Evolutionary conservation across 1,140 invertebrate species (phyloP).

Genomic region (Drosophila mauritiana): DNA sequence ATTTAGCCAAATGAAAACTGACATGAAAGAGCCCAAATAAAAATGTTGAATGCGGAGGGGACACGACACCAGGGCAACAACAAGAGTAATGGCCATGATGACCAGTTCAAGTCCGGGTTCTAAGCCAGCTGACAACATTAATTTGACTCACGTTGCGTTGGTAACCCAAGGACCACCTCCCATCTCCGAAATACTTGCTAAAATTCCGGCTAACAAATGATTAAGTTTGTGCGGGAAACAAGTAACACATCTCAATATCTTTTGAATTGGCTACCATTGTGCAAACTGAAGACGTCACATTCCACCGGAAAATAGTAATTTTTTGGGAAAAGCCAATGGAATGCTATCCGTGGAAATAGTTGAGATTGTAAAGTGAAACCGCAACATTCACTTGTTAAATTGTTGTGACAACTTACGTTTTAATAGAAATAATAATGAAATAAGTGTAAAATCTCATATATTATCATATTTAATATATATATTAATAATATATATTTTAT

Average conservation of each 20-base stretch:
- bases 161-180: constrained; percentile 10
- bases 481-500: too few relatives aligned
- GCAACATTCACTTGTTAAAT: neutral
- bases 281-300: constrained; percentile 34
- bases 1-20: constrained; percentile 58
- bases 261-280: constrained; percentile 24
- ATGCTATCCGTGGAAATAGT: constrained; percentile 16
- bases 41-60: neutral
- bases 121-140: constrained; percentile 58
- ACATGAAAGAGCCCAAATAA: constrained; percentile 42
- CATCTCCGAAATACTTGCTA: constrained; percentile 9
- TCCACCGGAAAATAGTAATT: constrained; percentile 3
- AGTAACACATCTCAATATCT: constrained; percentile 4
- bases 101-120: constrained; percentile 48
- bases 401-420: neutral
- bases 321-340: neutral
- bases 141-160: constrained; percentile 61
- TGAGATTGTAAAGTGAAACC: constrained; percentile 9
- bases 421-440: too few relatives aligned
- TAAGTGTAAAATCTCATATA: too few relatives aligned
- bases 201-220: constrained; percentile 46
- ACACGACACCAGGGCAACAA: constrained; percentile 7
- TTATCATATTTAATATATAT: too few relatives aligned
- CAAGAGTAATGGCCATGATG: constrained; percentile 48
- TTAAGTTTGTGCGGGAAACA: constrained; percentile 36